Evolutionary conservation across 23 tunicate species (phyloP), one percentile per base, ranked within the genome.

Genomic region (Botrylloides violaceus): DNA sequence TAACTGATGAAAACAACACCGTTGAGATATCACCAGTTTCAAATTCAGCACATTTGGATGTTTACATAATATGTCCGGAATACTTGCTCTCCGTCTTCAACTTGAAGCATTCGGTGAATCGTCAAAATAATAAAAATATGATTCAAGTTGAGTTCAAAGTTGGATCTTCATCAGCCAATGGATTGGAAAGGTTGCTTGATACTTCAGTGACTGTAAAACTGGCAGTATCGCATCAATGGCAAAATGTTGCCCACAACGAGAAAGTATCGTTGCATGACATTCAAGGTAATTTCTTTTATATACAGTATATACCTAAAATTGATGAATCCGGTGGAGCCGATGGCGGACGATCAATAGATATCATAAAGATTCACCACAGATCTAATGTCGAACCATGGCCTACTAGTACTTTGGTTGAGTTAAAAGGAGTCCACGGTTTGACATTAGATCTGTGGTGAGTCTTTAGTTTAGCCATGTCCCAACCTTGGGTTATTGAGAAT

Each of bases 231-330:
- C 12, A 43, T 43, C 12, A 7, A 43, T 15, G 53, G 53, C 53
- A 43, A 7, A 15, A 43, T 7, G 15, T 43, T 43, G 53, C 15
- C 53, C 9, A 15, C 53, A 43, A 43, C 53, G 15, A 43, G 15
- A 43, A 15, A 43, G 15, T 43, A 43, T 9, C 9, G 15, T 9
- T 7, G 9, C 12, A 15, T 60, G 1, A 29, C 15, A 60, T 25
- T 20, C 65, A 60, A 60, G 32, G 65, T 60, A 60, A 60, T 15
- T 25, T n/a, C n/a, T n/a, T n/a, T n/a, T n/a, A n/a, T n/a, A n/a
- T n/a, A n/a, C n/a, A n/a, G n/a, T n/a, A n/a, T n/a, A n/a, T n/a
- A n/a, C n/a, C n/a, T n/a, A n/a, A n/a, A n/a, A n/a, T n/a, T n/a
- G n/a, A n/a, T n/a, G n/a, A n/a, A n/a, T n/a, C n/a, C n/a, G n/a